phyloP scores from a whole-genome alignment of 2,113 vertebrate species.

The Brachyistius frenatus region DNA sequence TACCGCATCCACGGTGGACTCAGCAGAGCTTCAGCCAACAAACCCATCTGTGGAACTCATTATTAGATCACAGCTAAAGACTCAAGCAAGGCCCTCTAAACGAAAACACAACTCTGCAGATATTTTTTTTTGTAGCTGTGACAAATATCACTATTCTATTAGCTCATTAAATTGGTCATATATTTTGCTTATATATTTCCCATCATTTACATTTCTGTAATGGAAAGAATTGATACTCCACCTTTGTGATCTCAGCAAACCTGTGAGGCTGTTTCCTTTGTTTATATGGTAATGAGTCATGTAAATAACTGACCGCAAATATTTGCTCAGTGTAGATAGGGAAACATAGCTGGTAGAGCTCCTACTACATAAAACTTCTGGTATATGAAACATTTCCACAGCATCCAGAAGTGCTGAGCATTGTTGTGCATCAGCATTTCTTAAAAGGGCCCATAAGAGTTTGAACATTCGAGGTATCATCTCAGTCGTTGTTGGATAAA shows the following conservation, averaged over 20 bases:
- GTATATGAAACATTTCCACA: constrained; percentile 27
- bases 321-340: constrained; percentile 14
- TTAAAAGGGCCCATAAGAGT: constrained; percentile 75
- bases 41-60: constrained; percentile 83
- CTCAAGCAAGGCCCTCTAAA: constrained; percentile 68
- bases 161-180: not conserved
- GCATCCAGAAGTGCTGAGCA: constrained; percentile 54
- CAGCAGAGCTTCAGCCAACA: constrained; percentile 77
- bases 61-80: constrained; percentile 79
- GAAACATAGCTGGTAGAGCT: constrained; percentile 3
- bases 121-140: constrained; percentile 8
- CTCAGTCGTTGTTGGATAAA: constrained; percentile 79
- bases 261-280: not conserved
- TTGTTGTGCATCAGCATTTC: constrained; percentile 76
- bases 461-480: constrained; percentile 74
- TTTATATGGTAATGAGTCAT: constrained; percentile 24
- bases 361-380: constrained; percentile 4
- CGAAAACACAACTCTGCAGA: constrained; percentile 41
- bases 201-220: not conserved
- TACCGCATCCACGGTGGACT: constrained; percentile 69
- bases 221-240: not conserved
- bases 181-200: not conserved
- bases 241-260: not conserved
- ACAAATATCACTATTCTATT: constrained; percentile 2
- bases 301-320: constrained; percentile 4